A percentile compares a stretch with the other conserved stretches of the same genome.
These are phyloP conservation scores for Chionodraco myersi DNA, from an alignment of 2,113 vertebrate species.

Conservation along the genomic window DNA sequence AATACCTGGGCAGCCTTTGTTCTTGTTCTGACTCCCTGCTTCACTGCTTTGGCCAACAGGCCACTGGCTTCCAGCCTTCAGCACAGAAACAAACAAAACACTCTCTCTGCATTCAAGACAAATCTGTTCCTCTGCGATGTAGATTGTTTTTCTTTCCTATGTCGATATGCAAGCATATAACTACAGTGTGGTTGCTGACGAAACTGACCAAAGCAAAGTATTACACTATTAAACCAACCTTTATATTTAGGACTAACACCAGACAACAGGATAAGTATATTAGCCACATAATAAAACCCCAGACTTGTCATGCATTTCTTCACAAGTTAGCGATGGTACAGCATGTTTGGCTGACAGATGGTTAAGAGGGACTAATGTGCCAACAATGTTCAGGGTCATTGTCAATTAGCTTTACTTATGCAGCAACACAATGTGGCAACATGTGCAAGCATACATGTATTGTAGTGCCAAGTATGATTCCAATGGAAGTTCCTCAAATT, in stretches of 20 bases:
- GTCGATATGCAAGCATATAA: constrained; percentile 5
- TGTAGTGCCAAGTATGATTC: not conserved
- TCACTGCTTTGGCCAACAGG: constrained; percentile 69
- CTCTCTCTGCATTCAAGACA: constrained; percentile 52
- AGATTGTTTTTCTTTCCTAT: constrained; percentile 10
- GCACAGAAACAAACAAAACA: constrained; percentile 36
- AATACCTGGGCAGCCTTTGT: constrained; percentile 74
- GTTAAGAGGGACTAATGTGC: not conserved
- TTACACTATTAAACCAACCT: not conserved
- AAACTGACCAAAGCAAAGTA: not conserved
- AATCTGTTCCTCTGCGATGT: constrained; percentile 24
- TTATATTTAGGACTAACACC: not conserved
- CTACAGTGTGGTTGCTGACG: constrained; percentile 11
- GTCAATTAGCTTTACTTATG: not conserved
- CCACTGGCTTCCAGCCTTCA: constrained; percentile 51
- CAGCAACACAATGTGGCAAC: not conserved
- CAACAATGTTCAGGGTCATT: not conserved
- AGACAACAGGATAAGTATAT: not conserved
- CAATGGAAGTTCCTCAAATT: not conserved
- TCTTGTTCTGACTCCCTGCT: constrained; percentile 77
- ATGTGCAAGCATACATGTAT: not conserved
- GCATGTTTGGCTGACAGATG: not conserved
- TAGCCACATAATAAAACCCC: not conserved
- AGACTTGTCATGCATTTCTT: not conserved
- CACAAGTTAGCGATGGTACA: not conserved